Conservation (phyloP, 2,888 invertebrate species). For the Pyrochroa serraticornis region DNA sequence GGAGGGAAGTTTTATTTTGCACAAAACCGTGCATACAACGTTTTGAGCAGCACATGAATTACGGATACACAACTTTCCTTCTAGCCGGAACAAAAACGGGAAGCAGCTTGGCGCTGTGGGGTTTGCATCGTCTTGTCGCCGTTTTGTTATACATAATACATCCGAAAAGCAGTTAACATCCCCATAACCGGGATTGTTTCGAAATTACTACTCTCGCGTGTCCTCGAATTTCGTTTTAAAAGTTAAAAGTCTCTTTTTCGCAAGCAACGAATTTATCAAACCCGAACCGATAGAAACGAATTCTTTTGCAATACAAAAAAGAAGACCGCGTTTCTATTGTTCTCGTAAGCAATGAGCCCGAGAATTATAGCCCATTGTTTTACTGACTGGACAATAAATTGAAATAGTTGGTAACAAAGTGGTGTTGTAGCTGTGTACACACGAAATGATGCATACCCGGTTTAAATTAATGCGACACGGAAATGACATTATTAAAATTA, state of each 20-base stretch:
- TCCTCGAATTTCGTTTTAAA: slow-evolving; percentile 1
- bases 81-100: neutral
- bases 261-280: neutral
- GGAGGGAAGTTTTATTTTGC: no score
- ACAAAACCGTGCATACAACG: no score
- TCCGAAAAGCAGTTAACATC: neutral
- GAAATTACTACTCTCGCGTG: slow-evolving; percentile 1
- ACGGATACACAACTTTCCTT: no score
- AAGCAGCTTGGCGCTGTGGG: neutral
- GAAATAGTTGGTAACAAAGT: neutral
- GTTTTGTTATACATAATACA: neutral
- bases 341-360: slow-evolving; percentile 3
- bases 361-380: slow-evolving; percentile 5
- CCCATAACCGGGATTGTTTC: neutral
- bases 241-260: neutral
- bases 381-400: slow-evolving; percentile 4
- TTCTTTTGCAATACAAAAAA: neutral
- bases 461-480: slow-evolving; percentile 10
- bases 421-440: neutral
- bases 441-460: neutral
- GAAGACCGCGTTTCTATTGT: slow-evolving; percentile 1
- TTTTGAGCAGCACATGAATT: no score
- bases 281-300: neutral
- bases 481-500: slow-evolving; percentile 12
- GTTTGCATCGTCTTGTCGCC: neutral